These are phyloP conservation scores for Nothocercus julius DNA, from an alignment of 2,113 vertebrate species.

Conservation along the genomic window DNA sequence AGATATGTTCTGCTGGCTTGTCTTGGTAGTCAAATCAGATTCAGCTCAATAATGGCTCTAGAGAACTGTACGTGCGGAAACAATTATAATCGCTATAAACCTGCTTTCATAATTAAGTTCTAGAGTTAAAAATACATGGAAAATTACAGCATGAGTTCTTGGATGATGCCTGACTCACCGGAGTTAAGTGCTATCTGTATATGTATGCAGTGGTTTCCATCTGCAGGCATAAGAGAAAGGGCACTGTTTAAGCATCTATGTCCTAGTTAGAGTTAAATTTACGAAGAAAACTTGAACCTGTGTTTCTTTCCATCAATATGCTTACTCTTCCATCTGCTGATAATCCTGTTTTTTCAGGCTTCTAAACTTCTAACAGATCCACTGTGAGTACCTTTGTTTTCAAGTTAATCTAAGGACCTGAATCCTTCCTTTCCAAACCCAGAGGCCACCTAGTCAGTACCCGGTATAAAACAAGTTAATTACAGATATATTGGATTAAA, in stretches of 20 bases:
- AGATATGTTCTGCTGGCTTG: background rate
- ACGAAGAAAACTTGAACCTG: background rate
- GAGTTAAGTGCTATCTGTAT: background rate
- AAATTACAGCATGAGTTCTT: background rate
- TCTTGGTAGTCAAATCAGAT: background rate
- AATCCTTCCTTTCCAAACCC: background rate
- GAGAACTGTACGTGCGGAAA: background rate
- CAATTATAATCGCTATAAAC: background rate
- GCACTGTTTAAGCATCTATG: background rate
- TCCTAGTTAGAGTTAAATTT: background rate
- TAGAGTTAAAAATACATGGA: background rate
- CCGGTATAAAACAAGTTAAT: background rate
- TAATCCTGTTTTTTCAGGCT: background rate
- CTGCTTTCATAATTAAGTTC: background rate
- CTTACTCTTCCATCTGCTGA: background rate
- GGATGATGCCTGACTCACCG: background rate
- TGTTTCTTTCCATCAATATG: background rate
- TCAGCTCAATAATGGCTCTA: background rate
- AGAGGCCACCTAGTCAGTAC: background rate
- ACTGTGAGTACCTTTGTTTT: background rate
- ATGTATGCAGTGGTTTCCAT: rapidly evolving
- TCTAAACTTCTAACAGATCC: background rate
- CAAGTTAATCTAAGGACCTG: background rate
- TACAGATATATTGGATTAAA: background rate
- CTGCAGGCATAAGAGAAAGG: background rate